A percentile compares a stretch with the other conserved stretches of the same genome.
phyloP scores from a whole-genome alignment of 2,888 invertebrate species.

The Syritta pipiens region DNA sequence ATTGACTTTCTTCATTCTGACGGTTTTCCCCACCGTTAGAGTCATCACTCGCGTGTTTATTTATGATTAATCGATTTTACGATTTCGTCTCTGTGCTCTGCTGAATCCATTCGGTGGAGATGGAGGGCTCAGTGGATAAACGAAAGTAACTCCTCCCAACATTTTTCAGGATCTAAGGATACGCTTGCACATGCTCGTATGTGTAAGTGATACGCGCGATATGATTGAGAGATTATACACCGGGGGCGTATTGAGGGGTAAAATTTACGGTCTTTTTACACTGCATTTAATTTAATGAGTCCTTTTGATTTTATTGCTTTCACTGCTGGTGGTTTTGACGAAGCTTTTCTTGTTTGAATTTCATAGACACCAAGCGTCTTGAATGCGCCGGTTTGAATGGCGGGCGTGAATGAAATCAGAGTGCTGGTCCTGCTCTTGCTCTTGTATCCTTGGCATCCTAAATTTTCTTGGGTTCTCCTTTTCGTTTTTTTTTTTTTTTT shows the following conservation, averaged over 20 bases:
- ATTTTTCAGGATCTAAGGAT: conserved; percentile 19
- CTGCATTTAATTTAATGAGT: conserved; percentile 76
- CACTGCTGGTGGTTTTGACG: conserved; percentile 23
- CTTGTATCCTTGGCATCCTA: too few relatives aligned
- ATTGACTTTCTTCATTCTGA: conserved; percentile 54
- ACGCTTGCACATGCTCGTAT: conserved; percentile 1
- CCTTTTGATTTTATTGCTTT: conserved; percentile 72
- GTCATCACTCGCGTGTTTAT: conserved; percentile 71
- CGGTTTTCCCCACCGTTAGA: conserved; percentile 52
- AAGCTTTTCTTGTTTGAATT: conserved; percentile 22
- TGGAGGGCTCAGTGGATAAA: neutral
- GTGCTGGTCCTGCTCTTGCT: too few relatives aligned
- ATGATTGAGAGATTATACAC: conserved; percentile 60
- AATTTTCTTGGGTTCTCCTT: neutral
- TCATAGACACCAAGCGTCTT: conserved; percentile 27
- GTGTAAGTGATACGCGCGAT: conserved; percentile 31
- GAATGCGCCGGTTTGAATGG: too few relatives aligned
- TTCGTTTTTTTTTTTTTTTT: conserved; percentile 31
- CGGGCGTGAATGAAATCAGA: too few relatives aligned
- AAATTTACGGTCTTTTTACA: conserved; percentile 75
- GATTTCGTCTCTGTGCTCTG: conserved; percentile 47
- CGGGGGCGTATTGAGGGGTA: conserved; percentile 23
- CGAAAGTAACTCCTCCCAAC: conserved; percentile 18
- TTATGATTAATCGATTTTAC: conserved; percentile 75
- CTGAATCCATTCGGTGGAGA: conserved; percentile 8